Conservation (phyloP, 2,113 vertebrate genomes). For the Gobiocypris rarus region DNA sequence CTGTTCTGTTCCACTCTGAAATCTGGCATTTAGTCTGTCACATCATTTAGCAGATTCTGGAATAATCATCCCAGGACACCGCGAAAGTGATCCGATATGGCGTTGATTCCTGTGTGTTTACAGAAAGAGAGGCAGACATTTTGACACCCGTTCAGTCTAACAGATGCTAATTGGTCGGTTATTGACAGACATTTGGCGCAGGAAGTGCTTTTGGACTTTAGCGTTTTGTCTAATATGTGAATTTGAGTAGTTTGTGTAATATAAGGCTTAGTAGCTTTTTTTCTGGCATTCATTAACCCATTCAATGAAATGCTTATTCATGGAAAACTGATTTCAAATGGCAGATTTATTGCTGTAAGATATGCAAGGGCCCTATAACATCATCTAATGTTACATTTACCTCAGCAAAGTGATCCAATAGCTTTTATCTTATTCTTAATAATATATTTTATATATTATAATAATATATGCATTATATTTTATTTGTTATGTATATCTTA, state of each 20-base stretch:
- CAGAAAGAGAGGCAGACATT: not conserved
- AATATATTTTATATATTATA: not conserved
- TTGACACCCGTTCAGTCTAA: conserved; percentile 7
- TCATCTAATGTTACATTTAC: not conserved
- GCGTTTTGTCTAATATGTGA: not conserved
- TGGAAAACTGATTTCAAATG: not conserved
- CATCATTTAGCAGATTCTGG: not conserved
- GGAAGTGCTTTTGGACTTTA: not conserved
- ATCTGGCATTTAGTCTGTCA: not conserved
- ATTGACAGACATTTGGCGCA: not conserved
- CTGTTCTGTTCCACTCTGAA: not conserved
- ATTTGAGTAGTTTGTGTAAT: not conserved
- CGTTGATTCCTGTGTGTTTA: not conserved
- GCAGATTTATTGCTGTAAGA: not conserved
- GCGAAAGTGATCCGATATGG: not conserved
- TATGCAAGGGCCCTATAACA: not conserved
- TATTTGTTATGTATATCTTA: not conserved
- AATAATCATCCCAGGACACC: not conserved
- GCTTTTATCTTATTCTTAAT: not conserved
- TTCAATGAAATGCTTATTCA: not conserved
- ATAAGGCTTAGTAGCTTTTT: not conserved
- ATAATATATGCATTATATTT: not conserved
- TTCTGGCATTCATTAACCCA: not conserved
- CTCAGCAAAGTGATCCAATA: not conserved
- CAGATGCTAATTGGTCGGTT: not conserved